Conservation (phyloP, 2,888 invertebrate species). For the Philhelius pedissequus region DNA sequence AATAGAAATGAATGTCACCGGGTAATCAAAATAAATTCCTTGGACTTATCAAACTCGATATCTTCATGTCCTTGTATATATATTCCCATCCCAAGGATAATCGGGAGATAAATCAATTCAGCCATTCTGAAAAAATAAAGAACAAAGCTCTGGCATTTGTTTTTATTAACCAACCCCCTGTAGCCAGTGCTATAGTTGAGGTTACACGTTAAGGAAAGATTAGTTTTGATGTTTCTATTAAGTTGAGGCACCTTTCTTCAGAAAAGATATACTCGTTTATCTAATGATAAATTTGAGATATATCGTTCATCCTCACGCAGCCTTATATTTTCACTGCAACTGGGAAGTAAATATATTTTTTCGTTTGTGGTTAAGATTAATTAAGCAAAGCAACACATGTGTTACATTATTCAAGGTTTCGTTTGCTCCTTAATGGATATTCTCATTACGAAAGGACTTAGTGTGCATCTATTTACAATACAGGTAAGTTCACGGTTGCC, state of each 20-base stretch:
- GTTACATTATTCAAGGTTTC: no score
- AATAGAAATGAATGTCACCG: conserved; percentile 78
- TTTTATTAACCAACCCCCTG: conserved; percentile 47
- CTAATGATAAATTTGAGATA: conserved; percentile 1
- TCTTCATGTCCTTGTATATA: background rate
- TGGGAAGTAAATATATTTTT: background rate
- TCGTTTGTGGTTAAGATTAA: conserved; percentile 52
- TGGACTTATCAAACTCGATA: conserved; percentile 67
- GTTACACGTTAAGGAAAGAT: conserved; percentile 32
- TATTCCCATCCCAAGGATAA: conserved; percentile 14
- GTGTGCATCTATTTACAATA: no score
- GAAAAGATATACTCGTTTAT: background rate
- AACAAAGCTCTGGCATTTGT: conserved; percentile 57
- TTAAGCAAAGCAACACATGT: conserved; percentile 61
- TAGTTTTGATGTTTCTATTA: conserved; percentile 53
- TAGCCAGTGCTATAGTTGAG: background rate
- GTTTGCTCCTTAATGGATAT: conserved; percentile 34
- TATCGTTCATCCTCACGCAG: conserved; percentile 23
- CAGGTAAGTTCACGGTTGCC: background rate
- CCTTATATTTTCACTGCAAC: background rate
- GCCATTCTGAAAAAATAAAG: conserved; percentile 26
- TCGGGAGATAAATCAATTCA: conserved; percentile 58
- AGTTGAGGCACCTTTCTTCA: conserved; percentile 11
- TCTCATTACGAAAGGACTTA: conserved; percentile 27
- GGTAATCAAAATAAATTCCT: conserved; percentile 78